phyloP scores from a whole-genome alignment of 2,113 vertebrate species.

The Monarcha castaneiventris region DNA sequence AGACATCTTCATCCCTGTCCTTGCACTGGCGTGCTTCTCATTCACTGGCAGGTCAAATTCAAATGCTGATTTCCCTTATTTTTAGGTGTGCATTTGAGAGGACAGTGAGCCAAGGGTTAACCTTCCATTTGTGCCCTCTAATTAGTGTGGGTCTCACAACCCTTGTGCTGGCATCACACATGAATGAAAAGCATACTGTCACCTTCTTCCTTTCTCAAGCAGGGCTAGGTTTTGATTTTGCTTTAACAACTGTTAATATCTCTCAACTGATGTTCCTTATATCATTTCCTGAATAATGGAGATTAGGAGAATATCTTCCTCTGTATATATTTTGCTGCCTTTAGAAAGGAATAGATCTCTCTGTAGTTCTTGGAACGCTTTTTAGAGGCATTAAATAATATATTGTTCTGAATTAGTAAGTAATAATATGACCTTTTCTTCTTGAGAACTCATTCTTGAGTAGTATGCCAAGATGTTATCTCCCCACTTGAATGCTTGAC shows the following conservation, averaged over 20 bases:
- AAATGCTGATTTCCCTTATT: neutral
- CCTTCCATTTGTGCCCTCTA: neutral
- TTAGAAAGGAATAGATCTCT: neutral
- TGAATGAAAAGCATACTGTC: neutral
- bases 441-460: neutral
- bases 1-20: neutral
- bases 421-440: neutral
- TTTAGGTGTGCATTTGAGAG: neutral
- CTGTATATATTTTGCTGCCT: neutral
- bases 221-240: neutral
- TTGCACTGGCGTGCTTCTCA: neutral
- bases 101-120: neutral
- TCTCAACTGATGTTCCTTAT: neutral
- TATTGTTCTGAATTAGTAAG: neutral
- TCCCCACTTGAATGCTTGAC: neutral
- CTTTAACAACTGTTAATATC: neutral
- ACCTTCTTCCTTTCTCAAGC: neutral
- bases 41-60: neutral
- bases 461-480: neutral
- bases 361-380: neutral
- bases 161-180: neutral
- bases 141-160: rapidly evolving
- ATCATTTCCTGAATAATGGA: neutral
- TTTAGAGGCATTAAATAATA: neutral
- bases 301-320: neutral